These are phyloP conservation scores for Sebastiscus albofasciatus DNA, from an alignment of 2,797 vertebrate species.

Conservation along the genomic window DNA sequence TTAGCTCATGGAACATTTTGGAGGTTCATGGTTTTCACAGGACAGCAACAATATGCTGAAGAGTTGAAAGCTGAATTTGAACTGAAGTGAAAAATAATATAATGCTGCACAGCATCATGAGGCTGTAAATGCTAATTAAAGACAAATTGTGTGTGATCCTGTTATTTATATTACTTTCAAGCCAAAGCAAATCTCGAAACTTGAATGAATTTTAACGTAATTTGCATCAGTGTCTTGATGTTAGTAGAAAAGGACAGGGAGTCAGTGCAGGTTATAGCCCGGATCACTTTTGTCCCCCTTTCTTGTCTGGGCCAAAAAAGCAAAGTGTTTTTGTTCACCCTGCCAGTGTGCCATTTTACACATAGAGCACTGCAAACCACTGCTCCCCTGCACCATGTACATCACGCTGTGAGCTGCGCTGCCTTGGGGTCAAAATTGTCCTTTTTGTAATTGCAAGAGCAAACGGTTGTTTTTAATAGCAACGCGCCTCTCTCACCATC, in stretches of 20 bases:
- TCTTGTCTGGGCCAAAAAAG: neutral
- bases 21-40: neutral
- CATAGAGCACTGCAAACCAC: conserved; percentile 19
- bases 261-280: conserved; percentile 22
- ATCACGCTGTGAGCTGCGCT: conserved; percentile 25
- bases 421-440: conserved; percentile 51
- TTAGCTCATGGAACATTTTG: neutral
- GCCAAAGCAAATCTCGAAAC: neutral
- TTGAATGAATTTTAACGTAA: neutral
- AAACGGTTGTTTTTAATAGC: conserved; percentile 35
- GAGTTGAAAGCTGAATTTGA: neutral
- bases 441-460: conserved; percentile 50
- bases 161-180: neutral
- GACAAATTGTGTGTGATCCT: neutral
- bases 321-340: conserved; percentile 45
- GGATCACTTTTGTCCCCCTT: neutral
- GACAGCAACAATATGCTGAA: neutral
- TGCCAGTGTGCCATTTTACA: conserved; percentile 62
- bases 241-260: conserved; percentile 19
- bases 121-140: neutral
- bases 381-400: conserved; percentile 37
- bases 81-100: neutral
- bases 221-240: neutral
- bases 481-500: neutral
- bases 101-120: neutral